Conservation (phyloP, 1,140 invertebrate species). For the Ericerus pela region DNA sequence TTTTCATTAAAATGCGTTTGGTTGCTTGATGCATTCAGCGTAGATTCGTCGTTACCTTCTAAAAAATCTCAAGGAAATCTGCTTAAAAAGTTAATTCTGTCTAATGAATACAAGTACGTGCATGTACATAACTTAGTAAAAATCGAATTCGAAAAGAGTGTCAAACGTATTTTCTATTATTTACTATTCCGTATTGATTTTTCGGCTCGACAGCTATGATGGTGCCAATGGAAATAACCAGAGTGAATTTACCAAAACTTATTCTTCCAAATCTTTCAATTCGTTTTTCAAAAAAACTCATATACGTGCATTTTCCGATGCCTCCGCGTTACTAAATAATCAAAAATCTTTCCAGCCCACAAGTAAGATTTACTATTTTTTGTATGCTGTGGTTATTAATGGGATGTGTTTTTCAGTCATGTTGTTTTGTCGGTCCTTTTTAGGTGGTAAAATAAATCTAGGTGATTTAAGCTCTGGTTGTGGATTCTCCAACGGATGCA, state of each 20-base stretch:
- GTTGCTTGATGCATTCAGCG: constrained; percentile 85
- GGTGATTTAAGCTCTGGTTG: constrained; percentile 84
- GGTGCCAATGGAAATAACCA: too few species aligned
- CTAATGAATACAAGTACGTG: constrained; percentile 63
- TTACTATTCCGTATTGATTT: too few species aligned
- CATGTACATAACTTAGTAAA: not conserved
- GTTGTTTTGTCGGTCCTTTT: not conserved
- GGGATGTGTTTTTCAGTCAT: not conserved
- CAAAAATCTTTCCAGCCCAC: constrained; percentile 3
- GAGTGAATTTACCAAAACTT: not conserved
- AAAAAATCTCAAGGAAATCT: constrained; percentile 74
- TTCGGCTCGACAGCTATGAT: too few species aligned
- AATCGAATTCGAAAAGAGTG: too few species aligned
- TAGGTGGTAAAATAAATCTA: constrained; percentile 43
- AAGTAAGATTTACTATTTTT: not conserved
- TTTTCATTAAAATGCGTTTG: constrained; percentile 91
- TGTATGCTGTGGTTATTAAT: not conserved
- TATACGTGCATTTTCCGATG: constrained; percentile 81
- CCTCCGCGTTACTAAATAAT: constrained; percentile 47
- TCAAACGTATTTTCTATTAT: too few species aligned
- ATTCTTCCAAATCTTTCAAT: constrained; percentile 18
- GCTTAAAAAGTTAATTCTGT: constrained; percentile 72
- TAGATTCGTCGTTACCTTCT: constrained; percentile 53
- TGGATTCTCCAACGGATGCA: constrained; percentile 92
- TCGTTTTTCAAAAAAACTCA: constrained; percentile 42